These are phyloP conservation scores for Crepidodera aurea DNA, from an alignment of 2,888 invertebrate genomes.

Conservation along the genomic window DNA sequence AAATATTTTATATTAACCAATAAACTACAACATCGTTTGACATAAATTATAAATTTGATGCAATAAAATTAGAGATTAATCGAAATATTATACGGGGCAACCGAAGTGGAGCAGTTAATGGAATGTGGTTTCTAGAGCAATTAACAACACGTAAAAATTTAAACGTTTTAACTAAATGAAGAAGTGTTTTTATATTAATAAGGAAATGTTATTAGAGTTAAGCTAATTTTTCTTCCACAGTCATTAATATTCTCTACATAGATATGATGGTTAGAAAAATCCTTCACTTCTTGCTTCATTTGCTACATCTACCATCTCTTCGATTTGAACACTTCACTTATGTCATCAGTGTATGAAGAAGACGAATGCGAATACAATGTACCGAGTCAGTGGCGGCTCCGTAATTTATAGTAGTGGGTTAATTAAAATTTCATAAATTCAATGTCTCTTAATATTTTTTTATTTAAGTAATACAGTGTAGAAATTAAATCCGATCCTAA, in stretches of 20 bases:
- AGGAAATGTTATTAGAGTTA: background rate
- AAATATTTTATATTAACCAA: background rate
- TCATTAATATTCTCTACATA: constrained; percentile 1
- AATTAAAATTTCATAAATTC: too few species aligned
- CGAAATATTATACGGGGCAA: constrained; percentile 9
- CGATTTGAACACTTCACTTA: background rate
- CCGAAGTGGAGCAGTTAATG: background rate
- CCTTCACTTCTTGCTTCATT: background rate
- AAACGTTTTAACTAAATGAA: constrained; percentile 9
- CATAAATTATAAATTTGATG: constrained; percentile 7
- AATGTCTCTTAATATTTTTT: too few species aligned
- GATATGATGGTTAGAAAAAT: background rate
- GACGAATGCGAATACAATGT: background rate
- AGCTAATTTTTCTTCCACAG: constrained; percentile 2
- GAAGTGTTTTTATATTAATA: constrained; percentile 2
- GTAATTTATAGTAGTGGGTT: too few species aligned
- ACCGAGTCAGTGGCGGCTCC: background rate
- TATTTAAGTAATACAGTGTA: too few species aligned
- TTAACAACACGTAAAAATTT: constrained; percentile 6
- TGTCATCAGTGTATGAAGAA: background rate
- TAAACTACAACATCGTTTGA: background rate
- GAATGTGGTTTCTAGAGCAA: constrained; percentile 27
- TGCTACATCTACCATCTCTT: background rate
- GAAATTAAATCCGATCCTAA: too few species aligned
- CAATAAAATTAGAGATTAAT: constrained; percentile 13